These are phyloP conservation scores for Onychostruthus taczanowskii DNA, from an alignment of 2,113 vertebrate species.

Conservation along the genomic window DNA sequence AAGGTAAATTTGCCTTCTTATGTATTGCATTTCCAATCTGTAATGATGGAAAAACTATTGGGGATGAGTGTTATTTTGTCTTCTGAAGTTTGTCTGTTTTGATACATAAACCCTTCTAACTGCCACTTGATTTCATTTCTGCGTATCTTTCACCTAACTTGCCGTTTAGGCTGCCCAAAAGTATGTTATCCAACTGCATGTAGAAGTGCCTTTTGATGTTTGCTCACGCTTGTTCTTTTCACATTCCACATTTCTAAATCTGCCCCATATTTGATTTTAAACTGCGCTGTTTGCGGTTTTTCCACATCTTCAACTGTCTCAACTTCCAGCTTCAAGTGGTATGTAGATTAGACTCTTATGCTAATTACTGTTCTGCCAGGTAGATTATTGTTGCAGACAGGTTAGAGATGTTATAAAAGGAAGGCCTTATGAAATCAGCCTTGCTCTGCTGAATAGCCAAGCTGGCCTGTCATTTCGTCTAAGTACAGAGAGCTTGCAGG, in stretches of 20 bases:
- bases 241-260: background rate
- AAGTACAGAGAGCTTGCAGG: too few species aligned
- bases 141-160: background rate
- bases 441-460: too few species aligned
- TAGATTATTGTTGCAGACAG: background rate
- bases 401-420: too few species aligned
- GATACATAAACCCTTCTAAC: background rate
- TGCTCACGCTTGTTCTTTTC: background rate
- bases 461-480: too few species aligned
- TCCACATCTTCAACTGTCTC: background rate
- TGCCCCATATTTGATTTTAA: background rate
- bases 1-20: background rate
- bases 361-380: background rate
- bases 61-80: background rate
- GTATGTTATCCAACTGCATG: background rate
- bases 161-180: background rate
- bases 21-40: background rate
- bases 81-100: background rate
- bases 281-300: background rate
- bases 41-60: background rate
- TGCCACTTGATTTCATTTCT: background rate
- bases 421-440: too few species aligned
- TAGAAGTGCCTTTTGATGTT: background rate
- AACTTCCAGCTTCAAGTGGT: background rate
- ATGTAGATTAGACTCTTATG: background rate